A percentile compares a stretch with the other conserved stretches of the same genome.
Evolutionary conservation across 2,797 vertebrate species (phyloP).

Genomic region (Naso thynnoides): DNA sequence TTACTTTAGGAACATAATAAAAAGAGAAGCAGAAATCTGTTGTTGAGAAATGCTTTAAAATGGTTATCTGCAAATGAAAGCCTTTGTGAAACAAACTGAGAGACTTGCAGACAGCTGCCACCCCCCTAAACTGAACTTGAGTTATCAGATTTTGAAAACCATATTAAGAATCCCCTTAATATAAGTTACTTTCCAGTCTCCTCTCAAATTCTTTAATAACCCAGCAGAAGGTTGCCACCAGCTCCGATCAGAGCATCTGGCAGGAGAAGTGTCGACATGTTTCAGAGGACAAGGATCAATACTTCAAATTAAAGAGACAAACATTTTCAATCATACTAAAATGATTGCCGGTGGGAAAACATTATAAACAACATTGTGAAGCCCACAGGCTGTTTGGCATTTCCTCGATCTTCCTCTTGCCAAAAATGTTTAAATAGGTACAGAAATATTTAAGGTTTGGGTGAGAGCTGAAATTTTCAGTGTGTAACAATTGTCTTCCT

Average conservation of each 20-base stretch:
- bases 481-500: not conserved
- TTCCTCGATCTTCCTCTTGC: no score
- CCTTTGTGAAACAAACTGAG: not conserved
- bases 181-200: not conserved
- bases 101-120: not conserved
- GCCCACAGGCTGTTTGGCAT: not conserved
- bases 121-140: not conserved
- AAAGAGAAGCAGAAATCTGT: not conserved
- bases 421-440: not conserved
- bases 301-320: not conserved
- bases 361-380: no score
- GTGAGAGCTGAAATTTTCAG: not conserved
- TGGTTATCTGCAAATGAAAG: not conserved
- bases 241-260: not conserved
- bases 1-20: not conserved
- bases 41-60: conserved; percentile 2
- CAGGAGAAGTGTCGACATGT: not conserved
- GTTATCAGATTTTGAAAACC: no score
- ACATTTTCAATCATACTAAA: not conserved
- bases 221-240: not conserved
- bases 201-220: not conserved
- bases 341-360: not conserved
- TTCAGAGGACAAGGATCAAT: not conserved
- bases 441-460: not conserved
- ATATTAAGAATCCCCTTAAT: not conserved